Evolutionary conservation across 2,797 vertebrate species (phyloP).

Genomic region (Lacerta agilis): DNA sequence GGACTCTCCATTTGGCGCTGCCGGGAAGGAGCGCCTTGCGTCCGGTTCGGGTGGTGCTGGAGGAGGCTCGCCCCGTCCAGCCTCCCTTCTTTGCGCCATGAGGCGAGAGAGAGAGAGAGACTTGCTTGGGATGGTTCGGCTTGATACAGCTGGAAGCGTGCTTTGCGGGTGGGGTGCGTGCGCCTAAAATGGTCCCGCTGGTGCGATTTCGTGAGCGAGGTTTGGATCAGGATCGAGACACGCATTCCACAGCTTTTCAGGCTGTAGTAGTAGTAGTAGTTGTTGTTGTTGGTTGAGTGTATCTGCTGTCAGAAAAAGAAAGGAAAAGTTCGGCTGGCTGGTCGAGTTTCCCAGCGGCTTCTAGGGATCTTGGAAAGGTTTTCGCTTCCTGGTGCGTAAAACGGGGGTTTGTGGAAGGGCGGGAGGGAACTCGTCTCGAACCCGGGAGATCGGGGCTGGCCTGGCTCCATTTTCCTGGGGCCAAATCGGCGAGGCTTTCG

Average conservation of each 20-base stretch:
- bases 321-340: background rate
- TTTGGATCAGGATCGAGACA: background rate
- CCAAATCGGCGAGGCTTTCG: background rate
- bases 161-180: background rate
- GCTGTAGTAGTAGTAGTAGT: background rate
- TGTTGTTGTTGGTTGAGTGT: background rate
- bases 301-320: background rate
- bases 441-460: background rate
- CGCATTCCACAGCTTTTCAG: background rate
- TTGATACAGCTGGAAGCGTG: background rate
- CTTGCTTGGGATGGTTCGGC: background rate
- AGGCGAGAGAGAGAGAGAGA: background rate
- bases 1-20: too few relatives aligned
- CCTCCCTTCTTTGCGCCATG: background rate
- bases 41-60: background rate
- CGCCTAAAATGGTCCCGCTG: background rate
- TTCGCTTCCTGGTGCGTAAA: background rate
- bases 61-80: background rate
- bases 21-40: background rate
- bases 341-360: background rate
- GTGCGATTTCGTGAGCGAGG: background rate
- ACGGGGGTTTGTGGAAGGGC: too few relatives aligned
- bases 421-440: too few relatives aligned
- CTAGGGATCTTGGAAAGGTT: background rate
- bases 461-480: constrained; percentile 1